Conservation (phyloP, 1,140 invertebrate genomes). For the Pseudobourletiella spinata region DNA sequence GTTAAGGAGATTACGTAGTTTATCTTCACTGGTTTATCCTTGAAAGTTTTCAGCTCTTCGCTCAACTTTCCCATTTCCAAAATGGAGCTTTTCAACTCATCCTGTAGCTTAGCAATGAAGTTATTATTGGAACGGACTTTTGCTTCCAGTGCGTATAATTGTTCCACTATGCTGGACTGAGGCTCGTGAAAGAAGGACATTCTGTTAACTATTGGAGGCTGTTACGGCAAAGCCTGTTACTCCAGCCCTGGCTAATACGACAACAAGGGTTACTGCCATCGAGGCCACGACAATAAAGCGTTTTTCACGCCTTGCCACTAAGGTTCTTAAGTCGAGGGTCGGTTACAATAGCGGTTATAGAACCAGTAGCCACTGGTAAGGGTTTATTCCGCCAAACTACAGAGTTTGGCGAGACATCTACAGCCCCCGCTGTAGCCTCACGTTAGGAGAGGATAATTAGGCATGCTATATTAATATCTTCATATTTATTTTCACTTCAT, state of each 20-base stretch:
- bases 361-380: not conserved
- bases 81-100: not conserved
- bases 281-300: not conserved
- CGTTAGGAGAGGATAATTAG: not conserved
- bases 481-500: too few relatives aligned
- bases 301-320: not conserved
- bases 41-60: slow-evolving; percentile 2
- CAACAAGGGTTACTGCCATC: not conserved
- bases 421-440: not conserved
- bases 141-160: not conserved
- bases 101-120: not conserved
- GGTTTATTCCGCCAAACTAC: not conserved
- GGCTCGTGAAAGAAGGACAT: not conserved
- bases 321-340: not conserved
- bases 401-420: slow-evolving; percentile 2
- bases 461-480: too few relatives aligned
- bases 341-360: not conserved
- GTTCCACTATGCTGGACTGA: not conserved
- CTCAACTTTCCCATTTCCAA: not conserved
- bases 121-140: not conserved
- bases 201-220: not conserved
- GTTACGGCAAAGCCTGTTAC: not conserved
- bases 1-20: slow-evolving; percentile 13
- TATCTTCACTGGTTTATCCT: not conserved
- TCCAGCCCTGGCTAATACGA: not conserved